These are phyloP conservation scores for Microcaecilia unicolor DNA, from an alignment of 2,797 vertebrate species.

Conservation along the genomic window DNA sequence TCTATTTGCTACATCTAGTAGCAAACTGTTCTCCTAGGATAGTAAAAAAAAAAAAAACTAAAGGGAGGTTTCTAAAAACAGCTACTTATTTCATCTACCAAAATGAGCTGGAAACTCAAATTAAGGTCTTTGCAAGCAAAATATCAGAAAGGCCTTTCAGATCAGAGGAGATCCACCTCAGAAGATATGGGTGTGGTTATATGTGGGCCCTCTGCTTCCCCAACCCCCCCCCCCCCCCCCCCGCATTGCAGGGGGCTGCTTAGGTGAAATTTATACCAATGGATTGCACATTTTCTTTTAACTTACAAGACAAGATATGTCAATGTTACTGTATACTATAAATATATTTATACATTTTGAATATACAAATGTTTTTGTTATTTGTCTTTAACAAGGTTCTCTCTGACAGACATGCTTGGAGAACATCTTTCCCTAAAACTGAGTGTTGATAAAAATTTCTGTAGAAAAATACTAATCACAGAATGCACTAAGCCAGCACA, in stretches of 20 bases:
- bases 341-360: conserved; percentile 57
- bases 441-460: conserved; percentile 93
- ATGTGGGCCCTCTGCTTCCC: too few species aligned
- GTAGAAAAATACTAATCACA: conserved; percentile 93
- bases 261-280: too few species aligned
- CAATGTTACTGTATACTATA: conserved; percentile 50
- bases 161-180: too few species aligned
- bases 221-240: too few species aligned
- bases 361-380: conserved; percentile 61
- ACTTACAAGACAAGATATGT: conserved; percentile 36
- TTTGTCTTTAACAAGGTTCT: conserved; percentile 53
- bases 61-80: conserved; percentile 20
- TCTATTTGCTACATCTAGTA: too few species aligned
- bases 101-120: too few species aligned
- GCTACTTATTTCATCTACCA: conserved; percentile 27
- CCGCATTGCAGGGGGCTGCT: too few species aligned
- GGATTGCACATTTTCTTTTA: conserved; percentile 49
- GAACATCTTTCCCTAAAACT: conserved; percentile 73
- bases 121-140: too few species aligned
- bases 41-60: too few species aligned
- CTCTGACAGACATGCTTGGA: conserved; percentile 66
- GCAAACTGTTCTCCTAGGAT: too few species aligned
- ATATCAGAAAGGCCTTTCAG: too few species aligned
- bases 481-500: conserved; percentile 79
- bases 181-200: too few species aligned